Percentiles rank a stretch among this genome's conserved stretches.
Evolutionary conservation across 2,113 vertebrate species (phyloP).

Genomic region (Alectura lathami): DNA sequence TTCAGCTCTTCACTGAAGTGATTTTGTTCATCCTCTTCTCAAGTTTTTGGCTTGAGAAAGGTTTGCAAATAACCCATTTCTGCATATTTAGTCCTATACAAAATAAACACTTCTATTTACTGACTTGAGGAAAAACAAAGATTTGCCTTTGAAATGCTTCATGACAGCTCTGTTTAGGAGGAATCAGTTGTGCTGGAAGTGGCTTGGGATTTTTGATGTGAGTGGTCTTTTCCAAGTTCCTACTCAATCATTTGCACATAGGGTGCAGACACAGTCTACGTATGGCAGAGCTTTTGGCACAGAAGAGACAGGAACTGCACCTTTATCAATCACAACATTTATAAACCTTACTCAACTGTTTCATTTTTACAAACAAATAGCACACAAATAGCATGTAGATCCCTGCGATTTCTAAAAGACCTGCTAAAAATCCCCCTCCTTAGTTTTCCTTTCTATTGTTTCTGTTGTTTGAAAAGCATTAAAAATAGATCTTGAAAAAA

Average conservation of each 20-base stretch:
- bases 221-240: slow-evolving; percentile 7
- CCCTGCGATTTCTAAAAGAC: not conserved
- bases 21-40: not conserved
- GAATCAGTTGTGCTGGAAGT: not conserved
- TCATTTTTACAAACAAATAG: slow-evolving; percentile 6
- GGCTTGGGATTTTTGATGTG: not conserved
- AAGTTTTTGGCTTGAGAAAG: not conserved
- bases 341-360: slow-evolving; percentile 5
- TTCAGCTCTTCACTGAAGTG: not conserved
- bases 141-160: not conserved
- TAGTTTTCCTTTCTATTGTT: not conserved
- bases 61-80: not conserved
- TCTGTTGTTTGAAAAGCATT: not conserved
- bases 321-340: slow-evolving; percentile 4
- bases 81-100: not conserved
- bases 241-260: not conserved
- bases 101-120: not conserved
- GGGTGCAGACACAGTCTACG: not conserved
- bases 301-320: not conserved
- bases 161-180: not conserved
- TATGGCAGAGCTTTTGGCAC: slow-evolving; percentile 2
- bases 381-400: not conserved
- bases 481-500: not conserved
- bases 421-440: not conserved
- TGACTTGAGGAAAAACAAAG: not conserved